Evolutionary conservation across 2,888 invertebrate species (phyloP), one percentile per base, ranked within the genome.

Genomic region (Microctonus hyperodae): DNA sequence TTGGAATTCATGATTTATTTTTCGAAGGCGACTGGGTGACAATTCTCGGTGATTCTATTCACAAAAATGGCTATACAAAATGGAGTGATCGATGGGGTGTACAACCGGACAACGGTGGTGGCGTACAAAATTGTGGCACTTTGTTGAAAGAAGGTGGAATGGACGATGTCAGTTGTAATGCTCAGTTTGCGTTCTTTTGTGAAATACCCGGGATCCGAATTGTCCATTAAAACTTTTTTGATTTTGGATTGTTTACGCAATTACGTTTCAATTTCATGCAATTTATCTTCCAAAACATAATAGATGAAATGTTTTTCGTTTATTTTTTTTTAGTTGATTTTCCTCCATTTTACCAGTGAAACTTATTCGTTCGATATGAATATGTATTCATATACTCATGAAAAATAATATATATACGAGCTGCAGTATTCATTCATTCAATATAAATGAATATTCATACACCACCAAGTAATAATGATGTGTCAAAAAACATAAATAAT

Each of bases 11-110:
- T 68, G 81, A 81, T 69, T 70, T 81, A 37, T 83, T 79, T 71
- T 72, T 72, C 58, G 80, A 81, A 72, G 79, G 78, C 56, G 82
- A 83, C 48, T 83, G 82, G 83, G 81, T 81, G 37, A 79, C 80
- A 25, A 73, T 80, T 51, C 73, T 74, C 23, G 81, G 80, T 4
- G 83, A 83, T 65, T 81, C 81, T 53, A 70, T 82, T 51, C 75
- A 76, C 69, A 82, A 78, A 72, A 79, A 77, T 50, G 81, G 83
- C 70, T 83, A 81, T 72, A 79, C 76, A 20, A 74, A 72, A 67
- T 83, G 81, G 83, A 80, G 78, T 68, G 75, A 78, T 66, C 76
- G 78, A 71, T 79, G 80, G 78, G 78, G 77, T 44, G 78, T 80
- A 64, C 81, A 79, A 64, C 81, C 81, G 48, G 82, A 81, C 71